These are phyloP conservation scores for Cotesia glomerata DNA, from an alignment of 1,140 invertebrate species.

Conservation along the genomic window DNA sequence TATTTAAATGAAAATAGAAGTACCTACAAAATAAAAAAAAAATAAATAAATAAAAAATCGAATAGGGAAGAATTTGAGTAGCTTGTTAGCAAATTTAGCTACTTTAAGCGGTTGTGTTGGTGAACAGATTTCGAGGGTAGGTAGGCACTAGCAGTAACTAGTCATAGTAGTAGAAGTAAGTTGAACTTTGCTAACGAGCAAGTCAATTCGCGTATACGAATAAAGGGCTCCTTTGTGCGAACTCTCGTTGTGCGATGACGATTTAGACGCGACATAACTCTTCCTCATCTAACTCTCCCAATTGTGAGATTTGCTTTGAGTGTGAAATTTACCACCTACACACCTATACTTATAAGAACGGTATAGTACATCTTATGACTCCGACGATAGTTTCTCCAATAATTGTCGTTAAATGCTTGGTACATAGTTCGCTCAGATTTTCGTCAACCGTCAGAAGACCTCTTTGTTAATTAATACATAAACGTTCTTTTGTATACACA, in stretches of 20 bases:
- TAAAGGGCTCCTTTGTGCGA: constrained; percentile 31
- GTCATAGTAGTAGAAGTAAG: background rate
- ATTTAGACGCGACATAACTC: constrained; percentile 15
- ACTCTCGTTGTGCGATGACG: constrained; percentile 2
- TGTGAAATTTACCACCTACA: no score
- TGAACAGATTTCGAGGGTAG: constrained; percentile 26
- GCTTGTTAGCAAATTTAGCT: constrained; percentile 32
- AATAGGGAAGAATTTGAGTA: background rate
- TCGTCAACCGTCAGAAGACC: no score
- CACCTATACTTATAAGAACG: background rate
- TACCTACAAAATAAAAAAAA: background rate
- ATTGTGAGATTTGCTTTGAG: no score
- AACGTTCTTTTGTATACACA: no score
- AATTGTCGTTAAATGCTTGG: background rate
- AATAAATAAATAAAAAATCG: no score
- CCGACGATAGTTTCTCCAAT: background rate
- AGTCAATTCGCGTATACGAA: constrained; percentile 32
- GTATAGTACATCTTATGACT: background rate
- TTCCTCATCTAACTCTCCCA: background rate
- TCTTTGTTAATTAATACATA: no score
- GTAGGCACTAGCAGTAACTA: no score
- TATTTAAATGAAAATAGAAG: background rate
- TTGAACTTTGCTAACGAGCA: constrained; percentile 34
- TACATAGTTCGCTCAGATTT: no score
- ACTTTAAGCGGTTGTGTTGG: constrained; percentile 18